A percentile compares a stretch with the other conserved stretches of the same genome.
These are phyloP conservation scores for Andrena bucephala DNA, from an alignment of 2,888 invertebrate genomes.

Conservation along the genomic window DNA sequence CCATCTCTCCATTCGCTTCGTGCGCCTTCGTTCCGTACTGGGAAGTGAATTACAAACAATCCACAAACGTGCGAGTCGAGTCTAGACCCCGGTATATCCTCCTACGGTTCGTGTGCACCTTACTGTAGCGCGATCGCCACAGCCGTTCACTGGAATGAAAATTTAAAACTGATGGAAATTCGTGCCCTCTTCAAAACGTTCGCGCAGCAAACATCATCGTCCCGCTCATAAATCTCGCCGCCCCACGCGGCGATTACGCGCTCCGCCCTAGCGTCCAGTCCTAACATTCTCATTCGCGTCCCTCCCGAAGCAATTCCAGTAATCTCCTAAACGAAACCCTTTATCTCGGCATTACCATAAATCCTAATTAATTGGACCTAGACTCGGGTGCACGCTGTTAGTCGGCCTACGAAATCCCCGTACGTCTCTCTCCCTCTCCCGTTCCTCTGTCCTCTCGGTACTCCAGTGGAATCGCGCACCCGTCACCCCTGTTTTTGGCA, in stretches of 20 bases:
- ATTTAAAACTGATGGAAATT: background rate
- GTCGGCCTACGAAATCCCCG: background rate
- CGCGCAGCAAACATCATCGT: background rate
- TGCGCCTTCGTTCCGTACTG: background rate
- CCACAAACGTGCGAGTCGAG: too few species aligned
- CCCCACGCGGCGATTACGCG: slow-evolving; percentile 9
- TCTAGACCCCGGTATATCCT: too few species aligned
- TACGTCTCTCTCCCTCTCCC: background rate
- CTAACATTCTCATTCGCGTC: slow-evolving; percentile 32
- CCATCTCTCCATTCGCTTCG: background rate
- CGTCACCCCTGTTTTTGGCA: slow-evolving; percentile 25
- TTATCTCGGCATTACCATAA: slow-evolving; percentile 44
- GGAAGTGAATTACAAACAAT: background rate
- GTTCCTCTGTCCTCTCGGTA: background rate
- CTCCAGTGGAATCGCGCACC: background rate
- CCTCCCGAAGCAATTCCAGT: slow-evolving; percentile 27
- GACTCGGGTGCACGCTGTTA: slow-evolving; percentile 1
- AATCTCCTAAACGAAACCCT: slow-evolving; percentile 46
- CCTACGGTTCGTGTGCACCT: too few species aligned
- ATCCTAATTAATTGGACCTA: slow-evolving; percentile 50
- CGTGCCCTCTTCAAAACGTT: background rate
- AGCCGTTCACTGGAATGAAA: too few species aligned
- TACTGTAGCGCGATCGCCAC: too few species aligned
- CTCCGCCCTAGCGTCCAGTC: background rate
- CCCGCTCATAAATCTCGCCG: slow-evolving; percentile 22